These are phyloP conservation scores for Sarcophaga caerulescens DNA, from an alignment of 2,888 invertebrate genomes.

Conservation along the genomic window DNA sequence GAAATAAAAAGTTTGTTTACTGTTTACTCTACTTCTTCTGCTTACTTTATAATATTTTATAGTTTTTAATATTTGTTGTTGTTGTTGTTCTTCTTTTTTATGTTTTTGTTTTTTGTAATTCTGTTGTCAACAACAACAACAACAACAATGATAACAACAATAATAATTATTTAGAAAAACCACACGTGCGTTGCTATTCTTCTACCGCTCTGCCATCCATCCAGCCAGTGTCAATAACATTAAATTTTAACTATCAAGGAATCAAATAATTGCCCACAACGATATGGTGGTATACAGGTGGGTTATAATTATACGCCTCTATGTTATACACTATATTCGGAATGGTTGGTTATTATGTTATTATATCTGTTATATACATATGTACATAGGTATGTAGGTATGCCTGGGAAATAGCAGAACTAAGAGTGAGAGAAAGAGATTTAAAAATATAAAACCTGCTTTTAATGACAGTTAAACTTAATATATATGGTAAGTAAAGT, in stretches of 20 bases:
- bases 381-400: neutral
- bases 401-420: too few relatives aligned
- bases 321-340: too few relatives aligned
- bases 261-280: too few relatives aligned
- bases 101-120: constrained; percentile 2
- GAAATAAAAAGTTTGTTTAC: constrained; percentile 38
- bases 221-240: constrained; percentile 44
- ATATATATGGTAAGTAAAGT: too few relatives aligned
- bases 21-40: constrained; percentile 2
- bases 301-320: too few relatives aligned
- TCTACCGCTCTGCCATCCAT: neutral
- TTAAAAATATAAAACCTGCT: too few relatives aligned
- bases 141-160: neutral
- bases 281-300: too few relatives aligned
- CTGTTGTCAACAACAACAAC: neutral
- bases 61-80: constrained; percentile 25
- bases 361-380: neutral
- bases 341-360: too few relatives aligned
- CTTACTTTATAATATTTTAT: neutral
- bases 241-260: neutral
- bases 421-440: too few relatives aligned
- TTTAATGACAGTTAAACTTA: too few relatives aligned
- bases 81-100: neutral
- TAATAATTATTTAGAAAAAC: constrained; percentile 8
- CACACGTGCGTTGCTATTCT: constrained; percentile 24